These are phyloP conservation scores for Nyctalus aviator DNA, from an alignment of 2,797 vertebrate species.

Conservation along the genomic window DNA sequence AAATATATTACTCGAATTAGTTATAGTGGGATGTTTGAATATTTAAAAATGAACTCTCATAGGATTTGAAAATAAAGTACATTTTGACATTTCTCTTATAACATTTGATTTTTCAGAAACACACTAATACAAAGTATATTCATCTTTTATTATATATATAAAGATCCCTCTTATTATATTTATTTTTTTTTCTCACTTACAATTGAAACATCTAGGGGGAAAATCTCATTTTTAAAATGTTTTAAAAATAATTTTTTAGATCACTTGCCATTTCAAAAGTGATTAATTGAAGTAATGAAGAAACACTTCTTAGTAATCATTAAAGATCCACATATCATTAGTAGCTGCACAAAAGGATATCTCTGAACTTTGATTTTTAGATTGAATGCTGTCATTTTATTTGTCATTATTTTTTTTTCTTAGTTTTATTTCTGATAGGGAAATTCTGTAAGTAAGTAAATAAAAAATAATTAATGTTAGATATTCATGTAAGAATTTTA, in stretches of 20 bases:
- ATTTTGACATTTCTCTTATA: constrained; percentile 58
- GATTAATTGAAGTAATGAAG: constrained; percentile 42
- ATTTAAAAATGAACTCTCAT: background rate
- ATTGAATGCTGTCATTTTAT: constrained; percentile 24
- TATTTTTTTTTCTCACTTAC: background rate
- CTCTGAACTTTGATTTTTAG: background rate
- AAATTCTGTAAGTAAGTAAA: background rate
- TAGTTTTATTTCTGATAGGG: background rate
- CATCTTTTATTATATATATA: constrained; percentile 49
- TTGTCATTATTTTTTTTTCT: constrained; percentile 19
- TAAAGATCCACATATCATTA: constrained; percentile 26
- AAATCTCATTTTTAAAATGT: constrained; percentile 47
- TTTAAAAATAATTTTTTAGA: constrained; percentile 52
- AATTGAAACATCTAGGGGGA: constrained; percentile 12
- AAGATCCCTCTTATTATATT: background rate
- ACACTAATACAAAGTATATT: constrained; percentile 56
- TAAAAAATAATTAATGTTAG: background rate
- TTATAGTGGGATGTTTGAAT: constrained; percentile 48
- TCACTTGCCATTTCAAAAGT: constrained; percentile 28
- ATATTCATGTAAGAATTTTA: constrained; percentile 15
- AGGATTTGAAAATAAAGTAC: constrained; percentile 59
- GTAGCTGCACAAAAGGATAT: background rate
- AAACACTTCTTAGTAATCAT: constrained; percentile 32
- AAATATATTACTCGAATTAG: constrained; percentile 57
- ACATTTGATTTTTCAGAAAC: constrained; percentile 64